Evolutionary conservation across 1,140 invertebrate species (phyloP).

Genomic region (Drosophila varians): DNA sequence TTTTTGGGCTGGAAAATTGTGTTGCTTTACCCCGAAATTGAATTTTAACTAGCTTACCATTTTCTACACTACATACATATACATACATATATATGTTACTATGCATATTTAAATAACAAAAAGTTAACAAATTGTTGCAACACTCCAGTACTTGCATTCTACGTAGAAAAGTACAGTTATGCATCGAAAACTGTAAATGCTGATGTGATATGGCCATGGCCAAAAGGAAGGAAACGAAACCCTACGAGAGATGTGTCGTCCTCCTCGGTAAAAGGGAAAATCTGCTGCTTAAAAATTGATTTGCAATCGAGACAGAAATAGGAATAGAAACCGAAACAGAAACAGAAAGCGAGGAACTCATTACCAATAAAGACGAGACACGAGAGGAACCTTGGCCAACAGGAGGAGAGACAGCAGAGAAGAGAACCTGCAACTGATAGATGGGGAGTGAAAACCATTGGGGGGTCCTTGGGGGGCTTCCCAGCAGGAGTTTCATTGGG

Average conservation of each 20-base stretch:
- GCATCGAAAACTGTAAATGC: neutral
- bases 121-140: too few relatives aligned
- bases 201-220: neutral
- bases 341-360: constrained; percentile 18
- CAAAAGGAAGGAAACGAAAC: constrained; percentile 1
- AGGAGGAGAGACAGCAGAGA: neutral
- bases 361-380: constrained; percentile 23
- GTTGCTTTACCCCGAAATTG: too few relatives aligned
- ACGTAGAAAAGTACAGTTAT: neutral
- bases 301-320: constrained; percentile 8
- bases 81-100: too few relatives aligned
- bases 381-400: neutral
- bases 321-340: neutral
- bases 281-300: constrained; percentile 40
- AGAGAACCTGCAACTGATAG: neutral
- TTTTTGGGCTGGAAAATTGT: neutral
- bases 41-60: too few relatives aligned
- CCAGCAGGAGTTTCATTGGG: too few relatives aligned
- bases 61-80: too few relatives aligned
- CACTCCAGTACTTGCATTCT: too few relatives aligned
- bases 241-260: neutral
- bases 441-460: neutral
- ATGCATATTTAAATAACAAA: too few relatives aligned
- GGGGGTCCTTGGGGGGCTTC: neutral
- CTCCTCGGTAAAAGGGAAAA: neutral